Conservation (phyloP, 2,113 vertebrate genomes). For the Halichoerus grypus region DNA sequence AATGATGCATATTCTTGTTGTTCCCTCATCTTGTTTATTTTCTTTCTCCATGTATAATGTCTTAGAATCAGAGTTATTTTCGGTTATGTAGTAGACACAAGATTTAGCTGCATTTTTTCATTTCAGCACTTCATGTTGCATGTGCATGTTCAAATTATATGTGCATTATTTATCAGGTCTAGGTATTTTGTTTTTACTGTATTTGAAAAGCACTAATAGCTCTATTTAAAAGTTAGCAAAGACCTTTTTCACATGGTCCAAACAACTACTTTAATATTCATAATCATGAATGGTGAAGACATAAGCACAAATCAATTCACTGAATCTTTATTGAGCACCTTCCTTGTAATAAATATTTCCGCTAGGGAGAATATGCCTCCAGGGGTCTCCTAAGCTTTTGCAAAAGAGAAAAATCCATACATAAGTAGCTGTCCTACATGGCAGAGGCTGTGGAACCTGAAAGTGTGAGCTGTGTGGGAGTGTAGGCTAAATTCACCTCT, state of each 20-base stretch:
- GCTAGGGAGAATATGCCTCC: not conserved
- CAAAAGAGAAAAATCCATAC: not conserved
- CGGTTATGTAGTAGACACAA: not conserved
- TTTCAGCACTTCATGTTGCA: not conserved
- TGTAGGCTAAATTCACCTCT: not conserved
- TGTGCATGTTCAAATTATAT: not conserved
- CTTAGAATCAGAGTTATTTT: slow-evolving; percentile 37
- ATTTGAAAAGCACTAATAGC: slow-evolving; percentile 30
- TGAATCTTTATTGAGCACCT: not conserved
- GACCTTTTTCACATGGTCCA: not conserved
- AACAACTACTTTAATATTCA: not conserved
- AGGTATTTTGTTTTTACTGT: slow-evolving; percentile 4
- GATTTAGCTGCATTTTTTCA: not conserved
- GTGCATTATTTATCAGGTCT: slow-evolving; percentile 5
- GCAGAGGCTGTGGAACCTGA: not conserved
- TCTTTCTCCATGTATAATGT: slow-evolving; percentile 11
- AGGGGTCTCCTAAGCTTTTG: not conserved
- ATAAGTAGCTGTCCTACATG: not conserved
- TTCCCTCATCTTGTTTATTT: not conserved
- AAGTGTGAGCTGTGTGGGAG: not conserved
- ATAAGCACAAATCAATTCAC: not conserved
- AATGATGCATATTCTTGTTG: not conserved
- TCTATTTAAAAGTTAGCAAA: slow-evolving; percentile 25
- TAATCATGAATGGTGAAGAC: not conserved
- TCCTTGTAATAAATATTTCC: not conserved